Percentiles rank a stretch among this genome's conserved stretches.
Evolutionary conservation across 2,797 vertebrate species (phyloP).

Genomic region (Bradypus variegatus): DNA sequence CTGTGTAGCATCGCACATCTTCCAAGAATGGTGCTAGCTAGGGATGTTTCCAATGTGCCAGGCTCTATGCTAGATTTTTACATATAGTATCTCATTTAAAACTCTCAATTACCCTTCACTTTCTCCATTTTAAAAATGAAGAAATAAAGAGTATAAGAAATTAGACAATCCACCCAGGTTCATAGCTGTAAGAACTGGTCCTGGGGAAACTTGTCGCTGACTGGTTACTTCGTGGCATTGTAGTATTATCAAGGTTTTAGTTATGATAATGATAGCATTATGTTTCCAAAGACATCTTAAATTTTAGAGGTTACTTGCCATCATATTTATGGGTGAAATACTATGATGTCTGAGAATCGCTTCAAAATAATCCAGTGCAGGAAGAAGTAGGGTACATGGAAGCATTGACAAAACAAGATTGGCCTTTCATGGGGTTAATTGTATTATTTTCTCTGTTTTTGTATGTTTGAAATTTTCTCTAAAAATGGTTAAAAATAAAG

Average conservation of each 20-base stretch:
- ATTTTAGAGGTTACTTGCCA: not conserved
- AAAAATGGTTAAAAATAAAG: not conserved
- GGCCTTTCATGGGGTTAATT: not conserved
- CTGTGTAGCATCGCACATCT: not conserved
- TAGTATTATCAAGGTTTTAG: not conserved
- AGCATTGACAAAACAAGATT: not conserved
- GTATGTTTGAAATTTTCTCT: not conserved
- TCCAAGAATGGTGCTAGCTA: not conserved
- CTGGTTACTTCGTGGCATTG: not conserved
- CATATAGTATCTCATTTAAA: not conserved
- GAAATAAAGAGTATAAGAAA: not conserved
- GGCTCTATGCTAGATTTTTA: not conserved
- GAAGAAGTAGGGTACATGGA: not conserved
- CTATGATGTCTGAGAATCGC: not conserved
- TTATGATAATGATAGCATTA: not conserved
- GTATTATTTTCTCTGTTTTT: not conserved
- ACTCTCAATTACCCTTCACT: not conserved
- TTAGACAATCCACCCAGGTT: not conserved
- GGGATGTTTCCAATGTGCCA: not conserved
- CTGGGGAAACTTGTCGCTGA: not conserved
- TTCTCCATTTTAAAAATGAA: not conserved
- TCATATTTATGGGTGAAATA: not conserved
- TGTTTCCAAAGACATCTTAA: not conserved
- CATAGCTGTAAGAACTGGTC: not conserved
- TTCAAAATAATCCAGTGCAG: not conserved